phyloP scores from a whole-genome alignment of 2,113 vertebrate species.

The Notarius lentiginosus region DNA sequence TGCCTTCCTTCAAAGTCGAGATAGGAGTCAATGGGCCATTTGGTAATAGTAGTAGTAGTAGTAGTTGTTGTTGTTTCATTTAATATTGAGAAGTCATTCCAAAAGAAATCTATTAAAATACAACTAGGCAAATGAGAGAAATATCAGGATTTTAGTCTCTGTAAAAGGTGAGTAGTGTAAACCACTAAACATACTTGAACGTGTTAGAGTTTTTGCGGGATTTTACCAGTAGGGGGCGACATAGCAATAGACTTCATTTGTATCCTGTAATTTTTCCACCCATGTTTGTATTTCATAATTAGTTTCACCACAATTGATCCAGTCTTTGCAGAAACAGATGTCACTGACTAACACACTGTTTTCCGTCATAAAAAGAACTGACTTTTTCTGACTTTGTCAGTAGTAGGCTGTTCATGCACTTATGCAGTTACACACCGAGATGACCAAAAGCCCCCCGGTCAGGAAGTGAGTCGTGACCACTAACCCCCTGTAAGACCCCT shows the following conservation, averaged over 20 bases:
- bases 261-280: not conserved
- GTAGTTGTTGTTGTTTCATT: too few species aligned
- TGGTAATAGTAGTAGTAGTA: too few species aligned
- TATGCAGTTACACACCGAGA: not conserved
- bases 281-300: not conserved
- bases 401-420: not conserved
- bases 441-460: not conserved
- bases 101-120: not conserved
- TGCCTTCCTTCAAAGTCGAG: too few species aligned
- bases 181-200: not conserved
- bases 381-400: not conserved
- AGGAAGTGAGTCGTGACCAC: slow-evolving; percentile 52
- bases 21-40: too few species aligned
- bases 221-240: slow-evolving; percentile 3
- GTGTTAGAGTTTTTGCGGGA: not conserved
- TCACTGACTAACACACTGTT: not conserved
- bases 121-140: not conserved
- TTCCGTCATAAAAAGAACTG: not conserved
- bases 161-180: not conserved
- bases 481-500: slow-evolving; percentile 5
- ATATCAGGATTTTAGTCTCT: not conserved
- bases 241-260: not conserved
- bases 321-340: not conserved
- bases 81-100: not conserved
- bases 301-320: not conserved